phyloP scores from a whole-genome alignment of 2,888 invertebrate genomes.

The Protonemura montana region DNA sequence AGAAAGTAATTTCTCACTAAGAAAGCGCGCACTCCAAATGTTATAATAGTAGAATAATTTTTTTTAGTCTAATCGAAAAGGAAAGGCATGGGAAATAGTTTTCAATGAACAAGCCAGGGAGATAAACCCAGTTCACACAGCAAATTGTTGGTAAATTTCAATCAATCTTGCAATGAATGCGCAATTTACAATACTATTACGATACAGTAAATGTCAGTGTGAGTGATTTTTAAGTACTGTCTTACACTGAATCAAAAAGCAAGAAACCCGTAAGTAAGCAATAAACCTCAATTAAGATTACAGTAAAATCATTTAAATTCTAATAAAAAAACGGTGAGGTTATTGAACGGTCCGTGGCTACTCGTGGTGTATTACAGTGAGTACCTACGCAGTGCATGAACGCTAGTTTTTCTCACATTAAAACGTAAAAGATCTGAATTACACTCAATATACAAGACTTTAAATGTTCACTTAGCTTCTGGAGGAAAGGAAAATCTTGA shows the following conservation, averaged over 20 bases:
- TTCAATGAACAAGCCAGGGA: conserved; percentile 5
- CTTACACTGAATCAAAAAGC: background rate
- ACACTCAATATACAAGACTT: too few relatives aligned
- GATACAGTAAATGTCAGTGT: background rate
- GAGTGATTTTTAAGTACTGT: background rate
- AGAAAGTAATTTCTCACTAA: background rate
- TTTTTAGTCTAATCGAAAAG: background rate
- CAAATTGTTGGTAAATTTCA: background rate
- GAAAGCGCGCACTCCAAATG: background rate
- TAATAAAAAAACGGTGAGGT: too few relatives aligned
- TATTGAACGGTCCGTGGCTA: too few relatives aligned
- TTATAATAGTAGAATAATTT: background rate
- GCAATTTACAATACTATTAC: background rate
- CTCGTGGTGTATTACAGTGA: too few relatives aligned
- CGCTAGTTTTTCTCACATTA: too few relatives aligned
- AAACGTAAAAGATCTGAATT: too few relatives aligned
- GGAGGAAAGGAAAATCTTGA: too few relatives aligned
- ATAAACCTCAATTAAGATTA: too few relatives aligned
- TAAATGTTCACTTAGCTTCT: too few relatives aligned
- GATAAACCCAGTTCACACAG: background rate
- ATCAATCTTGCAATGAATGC: background rate
- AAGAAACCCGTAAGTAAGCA: background rate
- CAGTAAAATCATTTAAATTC: too few relatives aligned
- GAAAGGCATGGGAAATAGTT: background rate
- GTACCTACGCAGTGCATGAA: too few relatives aligned